Conservation (phyloP, 2,888 invertebrate genomes). For the Noctua janthina region DNA sequence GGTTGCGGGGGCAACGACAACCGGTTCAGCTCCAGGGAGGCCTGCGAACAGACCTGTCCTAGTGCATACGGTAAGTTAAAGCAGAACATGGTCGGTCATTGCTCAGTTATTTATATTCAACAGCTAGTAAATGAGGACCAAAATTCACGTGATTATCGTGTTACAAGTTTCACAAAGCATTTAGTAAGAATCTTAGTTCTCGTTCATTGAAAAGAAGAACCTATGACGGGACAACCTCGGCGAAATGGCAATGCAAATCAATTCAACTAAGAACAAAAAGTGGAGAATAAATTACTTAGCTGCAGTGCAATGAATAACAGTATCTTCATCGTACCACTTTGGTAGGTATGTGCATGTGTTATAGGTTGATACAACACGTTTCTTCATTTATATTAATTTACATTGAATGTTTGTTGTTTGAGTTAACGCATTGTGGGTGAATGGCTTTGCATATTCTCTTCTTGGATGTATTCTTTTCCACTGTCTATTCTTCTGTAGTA, state of each 20-base stretch:
- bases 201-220: background rate
- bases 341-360: background rate
- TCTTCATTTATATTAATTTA: background rate
- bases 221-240: background rate
- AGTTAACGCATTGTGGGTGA: constrained; percentile 16
- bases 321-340: background rate
- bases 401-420: background rate
- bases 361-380: background rate
- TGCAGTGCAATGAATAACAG: background rate
- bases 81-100: constrained; percentile 71
- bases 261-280: background rate
- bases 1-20: constrained; percentile 98
- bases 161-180: background rate
- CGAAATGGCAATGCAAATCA: background rate
- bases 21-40: constrained; percentile 93
- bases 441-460: constrained; percentile 1
- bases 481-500: background rate
- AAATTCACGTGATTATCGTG: background rate
- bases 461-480: constrained; percentile 28
- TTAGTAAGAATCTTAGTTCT: background rate
- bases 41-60: constrained; percentile 95
- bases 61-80: constrained; percentile 94
- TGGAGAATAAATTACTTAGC: background rate
- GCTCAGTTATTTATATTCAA: background rate
- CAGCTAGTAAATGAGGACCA: background rate